phyloP scores from a whole-genome alignment of 2,113 vertebrate genomes.

The Myrmecophaga tridactyla region DNA sequence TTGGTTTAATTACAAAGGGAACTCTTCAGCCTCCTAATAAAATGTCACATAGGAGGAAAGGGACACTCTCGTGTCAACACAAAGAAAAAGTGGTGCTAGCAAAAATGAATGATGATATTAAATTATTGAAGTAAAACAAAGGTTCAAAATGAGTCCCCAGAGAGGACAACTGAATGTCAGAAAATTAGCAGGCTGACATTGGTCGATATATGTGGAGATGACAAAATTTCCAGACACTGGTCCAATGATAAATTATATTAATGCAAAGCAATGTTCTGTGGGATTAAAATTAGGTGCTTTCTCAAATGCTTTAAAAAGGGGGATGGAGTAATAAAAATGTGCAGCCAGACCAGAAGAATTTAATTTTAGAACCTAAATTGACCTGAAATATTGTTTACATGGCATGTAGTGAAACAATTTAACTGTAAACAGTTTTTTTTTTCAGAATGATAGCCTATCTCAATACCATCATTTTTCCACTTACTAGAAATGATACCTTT shows the following conservation, averaged over 20 bases:
- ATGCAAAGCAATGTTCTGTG: not conserved
- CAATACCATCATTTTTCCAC: not conserved
- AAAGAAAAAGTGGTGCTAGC: not conserved
- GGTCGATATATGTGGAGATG: not conserved
- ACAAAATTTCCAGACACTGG: not conserved
- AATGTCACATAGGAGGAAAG: conserved; percentile 37
- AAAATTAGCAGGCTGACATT: not conserved
- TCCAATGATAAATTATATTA: not conserved
- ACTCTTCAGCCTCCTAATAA: conserved; percentile 24
- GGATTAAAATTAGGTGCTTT: not conserved
- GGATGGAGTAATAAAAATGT: not conserved
- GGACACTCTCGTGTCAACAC: not conserved
- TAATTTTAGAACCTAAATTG: conserved; percentile 24
- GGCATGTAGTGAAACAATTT: not conserved
- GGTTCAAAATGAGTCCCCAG: conserved; percentile 14
- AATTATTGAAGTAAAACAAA: conserved; percentile 20
- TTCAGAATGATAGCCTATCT: not conserved
- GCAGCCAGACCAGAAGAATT: not conserved
- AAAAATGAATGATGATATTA: conserved; percentile 24
- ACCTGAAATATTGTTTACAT: not conserved
- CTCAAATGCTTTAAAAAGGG: not conserved
- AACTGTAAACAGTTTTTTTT: conserved; percentile 10
- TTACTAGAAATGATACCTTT: not conserved
- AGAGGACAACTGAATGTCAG: not conserved
- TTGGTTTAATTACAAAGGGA: conserved; percentile 54